Base-by-base conservation (phyloP, 1,140 invertebrate genomes). In the Drosophila equinoxialis region DNA sequence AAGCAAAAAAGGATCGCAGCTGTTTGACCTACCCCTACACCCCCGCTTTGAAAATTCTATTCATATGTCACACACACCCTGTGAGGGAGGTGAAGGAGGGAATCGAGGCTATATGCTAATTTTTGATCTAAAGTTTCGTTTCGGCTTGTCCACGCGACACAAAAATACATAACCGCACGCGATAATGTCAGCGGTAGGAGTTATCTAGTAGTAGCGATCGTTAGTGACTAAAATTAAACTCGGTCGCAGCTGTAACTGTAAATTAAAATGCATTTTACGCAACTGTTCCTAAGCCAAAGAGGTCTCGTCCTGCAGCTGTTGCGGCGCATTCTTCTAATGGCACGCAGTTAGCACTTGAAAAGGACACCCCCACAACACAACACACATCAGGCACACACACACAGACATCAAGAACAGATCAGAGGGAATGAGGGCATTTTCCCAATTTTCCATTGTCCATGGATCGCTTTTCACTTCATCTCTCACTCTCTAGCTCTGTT, bases 191-290 rank as follows among this genome's bases (percentile, higher is more conserved):
- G 68, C 68, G 42, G 68, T 65, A 64, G 11, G 10, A 61, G 14
- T 68, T 57, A 74, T 77, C 74, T 23, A 61, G 66, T 70, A 63
- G 65, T 39, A 17, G 26, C 68, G 48, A 76, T 74, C 54, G n/a
- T 20, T 51, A 42, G 54, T 59, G 59, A 67, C 79, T 87, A 87
- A 87, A 82, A 79, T 87, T 79, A 79, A 65, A 72, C n/a, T 48
- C 33, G 66, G 48, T 58, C 71, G 74, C 83, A 83, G 84, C 83
- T 86, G 83, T 83, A 82, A 66, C 79, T 83, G 84, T 89, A 89
- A 89, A 89, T 89, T 89, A 89, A 89, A 89, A 89, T 89, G 80
- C 84, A 90, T 89, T 89, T 89, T 89, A 89, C 85, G 84, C 84
- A 89, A 89, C 85, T 89, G 76, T 58, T 79, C 64, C 48, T 17